Evolutionary conservation across 2,888 invertebrate genomes (phyloP).

Genomic region (Bombylius major): DNA sequence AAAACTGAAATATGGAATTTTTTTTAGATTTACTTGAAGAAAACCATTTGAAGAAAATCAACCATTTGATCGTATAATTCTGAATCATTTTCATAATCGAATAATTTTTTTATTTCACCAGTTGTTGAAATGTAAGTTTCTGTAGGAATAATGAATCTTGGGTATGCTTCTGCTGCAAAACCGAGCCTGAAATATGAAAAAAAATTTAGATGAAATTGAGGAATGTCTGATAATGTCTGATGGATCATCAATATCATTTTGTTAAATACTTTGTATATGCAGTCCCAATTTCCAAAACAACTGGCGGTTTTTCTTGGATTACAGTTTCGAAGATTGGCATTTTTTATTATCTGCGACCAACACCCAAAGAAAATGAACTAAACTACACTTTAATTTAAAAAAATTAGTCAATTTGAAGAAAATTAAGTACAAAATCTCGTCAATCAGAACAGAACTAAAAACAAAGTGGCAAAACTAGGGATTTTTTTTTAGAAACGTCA

Average conservation of each 20-base stretch:
- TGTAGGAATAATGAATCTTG: conserved; percentile 75
- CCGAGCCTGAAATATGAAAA: conserved; percentile 55
- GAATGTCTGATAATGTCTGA: conserved; percentile 14
- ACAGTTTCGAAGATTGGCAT: conserved; percentile 75
- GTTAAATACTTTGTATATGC: conserved; percentile 73
- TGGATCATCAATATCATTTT: neutral
- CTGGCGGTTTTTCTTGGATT: conserved; percentile 75
- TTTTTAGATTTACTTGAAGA: conserved; percentile 58
- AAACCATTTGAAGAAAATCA: conserved; percentile 75
- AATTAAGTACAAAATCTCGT: too few species aligned
- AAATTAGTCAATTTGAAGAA: too few species aligned
- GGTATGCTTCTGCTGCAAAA: conserved; percentile 79
- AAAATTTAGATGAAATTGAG: conserved; percentile 8
- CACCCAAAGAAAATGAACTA: too few species aligned
- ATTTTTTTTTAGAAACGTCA: too few species aligned
- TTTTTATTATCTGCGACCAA: conserved; percentile 1
- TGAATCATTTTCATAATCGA: conserved; percentile 48
- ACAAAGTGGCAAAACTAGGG: too few species aligned
- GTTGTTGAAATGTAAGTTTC: conserved; percentile 56
- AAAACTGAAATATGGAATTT: neutral
- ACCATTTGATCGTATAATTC: conserved; percentile 76
- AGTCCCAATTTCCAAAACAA: conserved; percentile 79
- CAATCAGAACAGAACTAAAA: too few species aligned
- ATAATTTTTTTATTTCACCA: conserved; percentile 46
- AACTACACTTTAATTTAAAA: neutral